phyloP scores from a whole-genome alignment of 2,113 vertebrate genomes.

The Progne subis region DNA sequence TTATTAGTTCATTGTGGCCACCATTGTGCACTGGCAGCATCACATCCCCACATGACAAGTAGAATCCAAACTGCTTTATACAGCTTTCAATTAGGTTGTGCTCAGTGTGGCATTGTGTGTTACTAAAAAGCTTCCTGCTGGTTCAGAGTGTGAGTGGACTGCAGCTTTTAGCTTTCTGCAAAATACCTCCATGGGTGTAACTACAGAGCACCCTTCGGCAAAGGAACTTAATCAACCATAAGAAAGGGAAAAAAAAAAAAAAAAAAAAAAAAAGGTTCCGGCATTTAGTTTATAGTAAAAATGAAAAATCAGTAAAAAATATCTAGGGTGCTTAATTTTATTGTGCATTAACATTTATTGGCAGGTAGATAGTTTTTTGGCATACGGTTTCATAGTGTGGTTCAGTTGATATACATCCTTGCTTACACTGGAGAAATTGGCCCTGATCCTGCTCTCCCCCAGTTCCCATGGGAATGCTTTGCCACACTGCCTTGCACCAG shows the following conservation, averaged over 20 bases:
- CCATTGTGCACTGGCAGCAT: not conserved
- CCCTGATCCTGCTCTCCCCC: not conserved
- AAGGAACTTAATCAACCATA: not conserved
- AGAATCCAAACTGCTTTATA: not conserved
- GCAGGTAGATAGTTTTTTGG: not conserved
- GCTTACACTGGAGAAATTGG: not conserved
- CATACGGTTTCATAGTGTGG: not conserved
- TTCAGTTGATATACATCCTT: not conserved
- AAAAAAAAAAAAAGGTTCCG: not conserved
- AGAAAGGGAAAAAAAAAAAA: not conserved
- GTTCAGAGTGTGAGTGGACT: not conserved
- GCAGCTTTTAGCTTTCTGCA: not conserved
- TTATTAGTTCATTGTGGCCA: not conserved
- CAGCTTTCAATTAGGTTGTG: not conserved
- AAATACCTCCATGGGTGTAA: not conserved
- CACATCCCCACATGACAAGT: not conserved
- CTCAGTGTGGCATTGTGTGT: not conserved
- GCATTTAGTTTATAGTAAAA: not conserved
- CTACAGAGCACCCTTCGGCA: not conserved
- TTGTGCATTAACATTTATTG: not conserved
- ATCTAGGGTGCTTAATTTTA: not conserved
- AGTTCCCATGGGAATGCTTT: not conserved
- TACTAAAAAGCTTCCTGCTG: not conserved
- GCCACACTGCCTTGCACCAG: fast-evolving
- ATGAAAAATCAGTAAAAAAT: not conserved